Evolutionary conservation across 1,140 invertebrate genomes (phyloP), one percentile per base, ranked within the genome.

Genomic region (Bombus superbus): DNA sequence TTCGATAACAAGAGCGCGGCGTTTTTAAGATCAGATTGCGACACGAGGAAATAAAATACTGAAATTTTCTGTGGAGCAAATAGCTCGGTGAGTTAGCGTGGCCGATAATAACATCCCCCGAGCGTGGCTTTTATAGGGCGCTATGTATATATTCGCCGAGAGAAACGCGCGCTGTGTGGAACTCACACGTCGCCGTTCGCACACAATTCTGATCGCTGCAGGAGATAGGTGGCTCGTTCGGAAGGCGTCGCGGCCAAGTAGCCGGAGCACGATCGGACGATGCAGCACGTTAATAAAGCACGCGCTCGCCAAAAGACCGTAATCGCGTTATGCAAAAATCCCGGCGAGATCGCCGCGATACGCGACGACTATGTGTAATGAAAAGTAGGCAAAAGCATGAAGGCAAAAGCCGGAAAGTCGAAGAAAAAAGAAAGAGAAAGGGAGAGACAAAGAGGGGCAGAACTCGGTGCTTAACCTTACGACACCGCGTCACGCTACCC

Each of bases 391-490:
- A 42, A 89, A 77, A 62, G 68, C 69, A 73, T 66, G 84, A 77
- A 73, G 40, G 44, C 81, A 72, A 38, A 47, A 86, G 69, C 44
- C 68, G 40, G 38, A 73, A 47, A 62, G 59, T 32, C 71, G 74
- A 53, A 59, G 35, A 59, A 40, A 40, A 40, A n/a, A 35, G 73
- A 25, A 62, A 62, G 28, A 62, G 59, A 62, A n/a, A 15, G 22
- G 28, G 35, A 59, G 11, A 40, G 47, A n/a, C 3, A 32, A 28
- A 38, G 71, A 64, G 86, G 38, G 73, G 71, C 83, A 79, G 62
- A 32, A 53, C 47, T 32, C 79, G 57, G 71, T 86, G 82, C 80
- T 91, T 91, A 91, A 91, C 81, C 90, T 91, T 91, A 91, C 86
- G 90, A 88, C 83, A 82, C 72, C 75, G 77, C 66, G 82, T 89